Evolutionary conservation across 2,113 vertebrate species (phyloP), one percentile per base, ranked within the genome.

Genomic region (Sitta europaea): DNA sequence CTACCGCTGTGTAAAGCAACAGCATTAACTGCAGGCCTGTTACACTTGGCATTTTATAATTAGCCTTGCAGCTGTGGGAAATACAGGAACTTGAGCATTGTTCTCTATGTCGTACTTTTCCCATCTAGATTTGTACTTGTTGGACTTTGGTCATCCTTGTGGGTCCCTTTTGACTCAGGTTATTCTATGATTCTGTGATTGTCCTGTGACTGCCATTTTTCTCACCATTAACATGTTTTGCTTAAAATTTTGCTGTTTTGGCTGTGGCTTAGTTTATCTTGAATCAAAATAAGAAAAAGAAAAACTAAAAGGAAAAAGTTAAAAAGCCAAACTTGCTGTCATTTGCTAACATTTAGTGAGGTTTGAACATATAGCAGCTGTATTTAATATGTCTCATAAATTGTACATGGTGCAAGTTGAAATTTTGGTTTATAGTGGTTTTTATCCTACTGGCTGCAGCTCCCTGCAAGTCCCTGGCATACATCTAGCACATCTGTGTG

Each of bases 131-230:
- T n/a, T 45, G 6, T 38, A 31, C 53, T 47, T 66, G 28, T 9
- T 68, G n/a, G 29, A 45, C 28, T 66, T 74, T 0, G 0, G 4
- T 40, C 29, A 40, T 35, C 47, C 5, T 23, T 45, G 7, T 42
- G 14, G 1, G 6, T 59, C 29, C 9, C 24, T 67, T 66, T n/a
- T 38, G 62, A 47, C 29, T 59, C 29, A 35, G 14, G 20, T 14
- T 47, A 22, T 29, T 67, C 12, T 73, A 0, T 72, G 42, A 24
- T 35, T 58, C 12, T 57, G 0, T 66, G 59, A 27, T 19, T 6
- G 5, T 38, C 40, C 28, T 38, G 12, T 57, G 35, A 21, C 16
- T 58, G 16, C 19, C 17, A 6, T 59, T 38, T 57, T 50, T 53
- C 22, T 80, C 22, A 27, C 23, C 1, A 0, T 15, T 75, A 31